These are phyloP conservation scores for Epinephelus moara DNA, from an alignment of 2,113 vertebrate genomes.

Conservation along the genomic window DNA sequence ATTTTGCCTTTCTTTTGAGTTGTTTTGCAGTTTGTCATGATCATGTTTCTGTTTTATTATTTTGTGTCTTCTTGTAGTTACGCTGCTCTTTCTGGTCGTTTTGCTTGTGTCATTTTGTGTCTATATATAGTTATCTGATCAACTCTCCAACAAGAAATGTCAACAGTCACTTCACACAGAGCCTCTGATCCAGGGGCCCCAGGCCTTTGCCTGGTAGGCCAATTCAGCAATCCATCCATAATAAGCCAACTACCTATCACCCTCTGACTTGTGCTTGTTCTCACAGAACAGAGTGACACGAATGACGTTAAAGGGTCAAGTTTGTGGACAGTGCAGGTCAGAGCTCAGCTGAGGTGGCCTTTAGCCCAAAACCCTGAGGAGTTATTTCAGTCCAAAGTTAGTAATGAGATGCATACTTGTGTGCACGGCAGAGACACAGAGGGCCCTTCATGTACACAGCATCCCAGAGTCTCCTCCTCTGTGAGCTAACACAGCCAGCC, in stretches of 20 bases:
- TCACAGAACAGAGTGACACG: constrained; percentile 1
- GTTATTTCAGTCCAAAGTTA: constrained; percentile 69
- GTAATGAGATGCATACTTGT: constrained; percentile 80
- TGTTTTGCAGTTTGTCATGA: no score
- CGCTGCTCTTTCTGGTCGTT: not conserved
- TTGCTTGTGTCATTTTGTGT: not conserved
- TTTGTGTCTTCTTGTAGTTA: not conserved
- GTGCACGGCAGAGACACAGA: constrained; percentile 71
- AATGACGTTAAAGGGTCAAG: constrained; percentile 56
- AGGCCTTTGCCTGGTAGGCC: not conserved
- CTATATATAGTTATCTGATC: not conserved
- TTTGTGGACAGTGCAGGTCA: constrained; percentile 52
- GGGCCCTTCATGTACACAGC: constrained; percentile 72
- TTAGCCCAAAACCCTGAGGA: constrained; percentile 54
- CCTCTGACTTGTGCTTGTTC: not conserved
- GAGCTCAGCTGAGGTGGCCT: constrained; percentile 68
- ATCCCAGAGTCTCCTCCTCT: constrained; percentile 62
- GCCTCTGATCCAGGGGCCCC: not conserved
- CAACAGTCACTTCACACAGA: not conserved
- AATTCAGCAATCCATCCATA: not conserved
- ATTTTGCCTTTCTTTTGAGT: no score
- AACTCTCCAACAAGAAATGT: not conserved
- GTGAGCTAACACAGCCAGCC: constrained; percentile 74
- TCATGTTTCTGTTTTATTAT: not conserved
- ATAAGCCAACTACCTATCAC: not conserved